Conservation (phyloP, 2,113 vertebrate genomes). For the Dasyurus viverrinus region DNA sequence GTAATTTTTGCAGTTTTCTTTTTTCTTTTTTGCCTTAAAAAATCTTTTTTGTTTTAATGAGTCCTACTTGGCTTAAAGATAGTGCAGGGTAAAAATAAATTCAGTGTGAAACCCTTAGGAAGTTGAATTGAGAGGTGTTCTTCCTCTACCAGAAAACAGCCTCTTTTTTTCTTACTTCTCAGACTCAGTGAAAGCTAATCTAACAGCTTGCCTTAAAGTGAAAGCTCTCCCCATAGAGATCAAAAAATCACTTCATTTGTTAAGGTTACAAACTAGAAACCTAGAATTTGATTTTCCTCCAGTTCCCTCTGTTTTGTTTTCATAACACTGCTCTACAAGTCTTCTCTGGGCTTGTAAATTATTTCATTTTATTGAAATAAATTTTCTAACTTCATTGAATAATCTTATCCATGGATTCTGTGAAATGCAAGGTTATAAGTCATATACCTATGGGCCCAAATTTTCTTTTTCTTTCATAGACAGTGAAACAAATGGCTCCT, state of each 20-base stretch:
- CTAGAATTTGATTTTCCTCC: neutral
- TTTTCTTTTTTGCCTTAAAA: slow-evolving; percentile 39
- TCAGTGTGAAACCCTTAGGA: slow-evolving; percentile 17
- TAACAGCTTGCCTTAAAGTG: slow-evolving; percentile 23
- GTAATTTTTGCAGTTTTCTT: slow-evolving; percentile 33
- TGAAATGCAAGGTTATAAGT: neutral
- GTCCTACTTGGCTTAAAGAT: slow-evolving; percentile 45
- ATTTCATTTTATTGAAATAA: slow-evolving; percentile 41
- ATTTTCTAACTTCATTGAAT: slow-evolving; percentile 24
- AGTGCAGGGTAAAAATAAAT: slow-evolving; percentile 32
- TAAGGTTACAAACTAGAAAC: neutral
- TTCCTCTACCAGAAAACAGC: slow-evolving; percentile 11
- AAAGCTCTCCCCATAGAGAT: slow-evolving; percentile 30
- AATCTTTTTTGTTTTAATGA: slow-evolving; percentile 41
- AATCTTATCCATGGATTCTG: slow-evolving; percentile 17
- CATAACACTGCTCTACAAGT: neutral
- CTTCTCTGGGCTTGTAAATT: neutral
- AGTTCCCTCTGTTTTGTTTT: neutral
- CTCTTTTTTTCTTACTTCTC: slow-evolving; percentile 40
- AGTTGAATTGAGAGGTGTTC: slow-evolving; percentile 51
- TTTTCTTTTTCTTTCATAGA: slow-evolving; percentile 67
- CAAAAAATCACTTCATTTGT: slow-evolving; percentile 36
- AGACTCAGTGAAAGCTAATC: slow-evolving; percentile 38
- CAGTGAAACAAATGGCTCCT: slow-evolving; percentile 72
- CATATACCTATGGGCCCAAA: slow-evolving; percentile 18